A percentile compares a stretch with the other conserved stretches of the same genome.
Conservation (phyloP, 2,797 vertebrate species). For the Alauda arvensis region DNA sequence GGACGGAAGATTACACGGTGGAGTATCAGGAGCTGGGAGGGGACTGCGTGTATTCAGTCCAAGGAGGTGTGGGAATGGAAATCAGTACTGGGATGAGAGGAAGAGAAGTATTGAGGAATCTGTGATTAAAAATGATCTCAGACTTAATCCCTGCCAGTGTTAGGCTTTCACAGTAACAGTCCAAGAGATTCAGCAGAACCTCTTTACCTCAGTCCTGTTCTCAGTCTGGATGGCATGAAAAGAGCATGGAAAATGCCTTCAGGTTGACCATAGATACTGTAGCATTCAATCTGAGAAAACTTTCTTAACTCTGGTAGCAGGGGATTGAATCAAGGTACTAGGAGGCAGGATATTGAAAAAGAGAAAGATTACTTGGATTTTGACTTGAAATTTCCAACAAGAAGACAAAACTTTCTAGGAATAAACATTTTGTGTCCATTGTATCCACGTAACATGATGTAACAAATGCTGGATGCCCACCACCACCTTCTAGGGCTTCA, state of each 20-base stretch:
- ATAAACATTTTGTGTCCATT: not conserved
- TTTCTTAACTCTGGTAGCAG: not conserved
- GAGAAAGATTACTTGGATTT: not conserved
- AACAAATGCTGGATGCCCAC: accelerated
- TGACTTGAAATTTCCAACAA: not conserved
- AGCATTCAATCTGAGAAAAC: not conserved
- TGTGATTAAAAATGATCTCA: not conserved
- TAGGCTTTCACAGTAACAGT: not conserved
- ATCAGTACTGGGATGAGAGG: not conserved
- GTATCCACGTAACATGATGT: accelerated
- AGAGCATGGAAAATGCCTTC: not conserved
- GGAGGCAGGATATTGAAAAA: not conserved
- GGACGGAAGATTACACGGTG: not conserved
- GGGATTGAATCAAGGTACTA: not conserved
- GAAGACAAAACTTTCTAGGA: not conserved
- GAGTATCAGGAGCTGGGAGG: not conserved
- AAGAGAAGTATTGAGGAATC: not conserved
- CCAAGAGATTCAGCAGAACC: not conserved
- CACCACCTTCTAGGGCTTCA: not conserved
- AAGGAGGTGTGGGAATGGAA: not conserved
- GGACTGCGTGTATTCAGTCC: not conserved
- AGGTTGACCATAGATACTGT: not conserved
- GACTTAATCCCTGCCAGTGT: not conserved
- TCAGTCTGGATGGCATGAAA: not conserved
- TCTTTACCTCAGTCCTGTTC: accelerated